Base-by-base conservation (phyloP, 2,888 invertebrate genomes). In the Eristalis arbustorum region DNA sequence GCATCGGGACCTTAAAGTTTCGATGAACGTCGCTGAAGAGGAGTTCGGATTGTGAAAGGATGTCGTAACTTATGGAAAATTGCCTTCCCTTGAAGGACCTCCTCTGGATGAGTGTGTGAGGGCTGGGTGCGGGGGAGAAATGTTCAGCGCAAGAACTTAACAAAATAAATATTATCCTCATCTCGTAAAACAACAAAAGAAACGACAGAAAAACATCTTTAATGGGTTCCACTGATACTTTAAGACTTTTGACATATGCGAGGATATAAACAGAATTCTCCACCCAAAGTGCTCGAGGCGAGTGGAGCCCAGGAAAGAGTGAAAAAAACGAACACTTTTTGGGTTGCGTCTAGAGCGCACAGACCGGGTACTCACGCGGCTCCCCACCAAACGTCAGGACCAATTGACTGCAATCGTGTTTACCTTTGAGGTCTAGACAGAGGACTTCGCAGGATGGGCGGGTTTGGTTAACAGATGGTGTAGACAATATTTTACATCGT, bases 361-460 rank as follows among this genome's bases (percentile, higher is more conserved):
- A 18, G 18, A 8, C 49, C 0, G 31, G 31, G 18, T 18, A 8
- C 2, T 49, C n/a, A n/a, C 8, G 18, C 5, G 49, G 4, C 42
- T n/a, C n/a, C 1, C 2, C 42, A 42, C 4, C 14, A 4, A 31
- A 8, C 10, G 10, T 49, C 18, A 18, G 8, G n/a, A 18, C 49
- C 77, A 77, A 85, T 85, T 82, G 85, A 81, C 73, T 81, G 72
- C 61, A 40, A 80, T 67, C 77, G 66, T 77, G 63, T 71, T 69
- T 69, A 85, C 77, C 59, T 76, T 75, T 4, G n/a, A 6, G 49
- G 4, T 18, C 49, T 49, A 8, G 49, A 18, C 42, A 6, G 42
- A 5, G 40, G 11, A n/a, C 11, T 37, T 1, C 11, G n/a, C n/a
- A n/a, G n/a, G n/a, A 2, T 37, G 34, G 34, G 4, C 1, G 2